Conservation (phyloP, 2,888 invertebrate species). For the Lithophane ornitopus region DNA sequence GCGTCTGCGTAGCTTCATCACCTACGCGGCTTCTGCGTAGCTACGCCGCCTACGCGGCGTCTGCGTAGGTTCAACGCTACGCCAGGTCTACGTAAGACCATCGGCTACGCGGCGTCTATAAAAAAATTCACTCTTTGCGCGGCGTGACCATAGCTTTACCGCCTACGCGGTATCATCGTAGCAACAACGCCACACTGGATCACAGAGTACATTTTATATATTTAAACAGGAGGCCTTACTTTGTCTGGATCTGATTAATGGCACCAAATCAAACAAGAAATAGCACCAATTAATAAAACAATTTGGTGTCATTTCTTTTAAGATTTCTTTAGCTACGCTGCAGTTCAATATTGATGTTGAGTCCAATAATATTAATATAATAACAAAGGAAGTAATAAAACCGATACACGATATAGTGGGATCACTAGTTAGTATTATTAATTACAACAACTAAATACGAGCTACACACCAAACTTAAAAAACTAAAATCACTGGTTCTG, state of each 20-base stretch:
- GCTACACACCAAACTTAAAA: constrained; percentile 18
- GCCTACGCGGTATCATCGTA: not conserved
- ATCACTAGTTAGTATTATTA: constrained; percentile 1
- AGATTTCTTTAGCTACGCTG: not conserved
- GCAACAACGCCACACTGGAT: not conserved
- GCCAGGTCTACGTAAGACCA: not conserved
- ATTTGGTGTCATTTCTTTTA: not conserved
- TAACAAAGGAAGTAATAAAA: not conserved
- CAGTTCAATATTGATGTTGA: not conserved
- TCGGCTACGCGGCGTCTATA: not conserved
- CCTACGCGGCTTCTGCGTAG: not conserved
- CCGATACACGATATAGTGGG: not conserved
- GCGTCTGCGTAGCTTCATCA: not conserved
- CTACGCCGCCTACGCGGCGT: not conserved
- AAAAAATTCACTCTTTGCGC: too few species aligned
- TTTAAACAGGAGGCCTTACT: too few species aligned
- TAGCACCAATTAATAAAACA: not conserved
- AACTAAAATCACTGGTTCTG: constrained; percentile 7
- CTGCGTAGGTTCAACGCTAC: not conserved
- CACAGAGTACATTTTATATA: too few species aligned
- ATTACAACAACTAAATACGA: constrained; percentile 2
- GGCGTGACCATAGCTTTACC: not conserved
- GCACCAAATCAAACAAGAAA: not conserved
- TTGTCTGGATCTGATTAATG: not conserved
- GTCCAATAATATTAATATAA: not conserved